phyloP scores from a whole-genome alignment of 2,113 vertebrate genomes.

The Merops nubicus region DNA sequence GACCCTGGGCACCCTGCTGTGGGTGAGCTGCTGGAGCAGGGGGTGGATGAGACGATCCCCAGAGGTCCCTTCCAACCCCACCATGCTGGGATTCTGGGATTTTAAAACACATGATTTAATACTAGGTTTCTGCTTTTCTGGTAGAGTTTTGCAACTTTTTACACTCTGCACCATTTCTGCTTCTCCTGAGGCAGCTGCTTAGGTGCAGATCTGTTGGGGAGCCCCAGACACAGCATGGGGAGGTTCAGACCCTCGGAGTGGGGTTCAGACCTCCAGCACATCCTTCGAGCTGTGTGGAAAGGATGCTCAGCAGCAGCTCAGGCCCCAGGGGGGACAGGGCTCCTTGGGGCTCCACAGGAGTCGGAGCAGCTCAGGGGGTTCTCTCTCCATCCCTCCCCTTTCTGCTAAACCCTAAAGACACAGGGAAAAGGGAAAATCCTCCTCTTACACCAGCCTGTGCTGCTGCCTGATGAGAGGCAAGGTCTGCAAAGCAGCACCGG shows the following conservation, averaged over 20 bases:
- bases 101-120: neutral
- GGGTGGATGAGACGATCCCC: no score
- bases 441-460: fast-evolving
- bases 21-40: no score
- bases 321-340: neutral
- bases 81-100: neutral
- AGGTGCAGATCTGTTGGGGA: neutral
- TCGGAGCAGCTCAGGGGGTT: neutral
- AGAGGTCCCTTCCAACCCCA: no score
- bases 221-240: fast-evolving
- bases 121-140: neutral
- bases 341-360: neutral
- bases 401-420: neutral
- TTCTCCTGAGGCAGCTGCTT: neutral
- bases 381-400: neutral
- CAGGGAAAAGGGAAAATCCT: neutral
- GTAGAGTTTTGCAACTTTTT: neutral
- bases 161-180: neutral
- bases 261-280: neutral
- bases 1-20: no score
- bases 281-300: neutral
- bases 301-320: neutral
- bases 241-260: neutral
- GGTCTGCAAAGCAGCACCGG: neutral
- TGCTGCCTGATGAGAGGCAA: neutral